Evolutionary conservation across 2,888 invertebrate species (phyloP).

Genomic region (Macrophya alboannulata): DNA sequence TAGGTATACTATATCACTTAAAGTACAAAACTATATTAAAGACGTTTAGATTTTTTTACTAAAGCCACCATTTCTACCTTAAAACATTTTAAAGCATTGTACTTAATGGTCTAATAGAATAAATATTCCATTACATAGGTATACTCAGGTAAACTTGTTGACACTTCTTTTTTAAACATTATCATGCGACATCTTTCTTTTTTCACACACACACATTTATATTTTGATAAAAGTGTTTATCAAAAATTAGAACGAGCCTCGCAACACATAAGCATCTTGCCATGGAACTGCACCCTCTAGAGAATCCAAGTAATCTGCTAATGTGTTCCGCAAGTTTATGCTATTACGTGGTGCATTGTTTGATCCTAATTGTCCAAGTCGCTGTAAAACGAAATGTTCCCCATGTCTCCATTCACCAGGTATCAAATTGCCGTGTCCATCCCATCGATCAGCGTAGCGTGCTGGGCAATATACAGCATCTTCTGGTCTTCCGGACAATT

Average conservation of each 20-base stretch:
- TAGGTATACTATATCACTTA: too few species aligned
- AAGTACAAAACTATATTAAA: too few species aligned
- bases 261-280: slow-evolving; percentile 53
- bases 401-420: slow-evolving; percentile 51
- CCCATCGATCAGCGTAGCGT: slow-evolving; percentile 47
- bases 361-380: slow-evolving; percentile 26
- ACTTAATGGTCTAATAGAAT: neutral
- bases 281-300: slow-evolving; percentile 54
- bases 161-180: neutral
- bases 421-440: slow-evolving; percentile 29
- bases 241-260: slow-evolving; percentile 31
- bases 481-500: neutral
- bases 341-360: slow-evolving; percentile 34
- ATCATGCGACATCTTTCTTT: neutral
- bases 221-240: neutral
- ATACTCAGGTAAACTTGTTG: neutral
- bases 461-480: slow-evolving; percentile 30
- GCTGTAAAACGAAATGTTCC: neutral
- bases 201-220: neutral
- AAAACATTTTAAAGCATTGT: neutral
- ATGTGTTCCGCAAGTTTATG: slow-evolving; percentile 20
- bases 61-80: too few species aligned
- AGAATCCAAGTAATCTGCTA: slow-evolving; percentile 50
- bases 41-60: too few species aligned
- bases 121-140: neutral